phyloP scores from a whole-genome alignment of 2,113 vertebrate species.

The Cnemophilus loriae region DNA sequence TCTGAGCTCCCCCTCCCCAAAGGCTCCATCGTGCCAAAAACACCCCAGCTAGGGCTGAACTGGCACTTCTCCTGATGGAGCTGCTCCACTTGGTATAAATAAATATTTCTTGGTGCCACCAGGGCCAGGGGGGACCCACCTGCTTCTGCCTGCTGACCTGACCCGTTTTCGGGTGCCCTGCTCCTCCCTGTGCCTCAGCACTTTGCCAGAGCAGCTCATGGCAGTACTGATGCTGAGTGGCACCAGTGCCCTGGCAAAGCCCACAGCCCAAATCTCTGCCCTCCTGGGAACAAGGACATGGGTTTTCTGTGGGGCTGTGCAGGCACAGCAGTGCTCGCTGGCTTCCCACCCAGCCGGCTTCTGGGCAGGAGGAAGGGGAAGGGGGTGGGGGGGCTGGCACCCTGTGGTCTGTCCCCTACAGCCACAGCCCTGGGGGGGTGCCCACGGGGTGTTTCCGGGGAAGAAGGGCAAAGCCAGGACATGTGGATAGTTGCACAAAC shows the following conservation, averaged over 20 bases:
- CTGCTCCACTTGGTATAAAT: constrained; percentile 44
- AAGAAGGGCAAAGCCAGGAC: background rate
- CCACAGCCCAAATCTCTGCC: background rate
- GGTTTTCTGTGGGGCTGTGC: background rate
- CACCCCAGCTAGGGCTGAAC: background rate
- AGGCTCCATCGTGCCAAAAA: background rate
- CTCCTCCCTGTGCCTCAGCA: rapidly evolving
- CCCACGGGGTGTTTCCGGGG: rapidly evolving
- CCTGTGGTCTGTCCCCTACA: background rate
- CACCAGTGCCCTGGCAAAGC: background rate
- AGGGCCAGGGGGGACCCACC: rapidly evolving
- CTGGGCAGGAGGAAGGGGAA: background rate
- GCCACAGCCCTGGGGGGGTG: background rate
- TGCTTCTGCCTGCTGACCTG: background rate
- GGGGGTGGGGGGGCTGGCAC: background rate
- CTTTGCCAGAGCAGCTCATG: background rate
- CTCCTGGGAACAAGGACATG: rapidly evolving
- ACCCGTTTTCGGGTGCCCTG: background rate
- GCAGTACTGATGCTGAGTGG: rapidly evolving
- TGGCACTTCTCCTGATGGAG: background rate
- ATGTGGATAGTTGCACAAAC: background rate
- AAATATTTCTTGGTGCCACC: background rate
- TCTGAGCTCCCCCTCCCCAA: background rate
- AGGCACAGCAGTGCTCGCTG: rapidly evolving
- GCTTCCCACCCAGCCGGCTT: rapidly evolving